Base-by-base conservation (phyloP, 2,113 vertebrate genomes). In the Upupa epops region DNA sequence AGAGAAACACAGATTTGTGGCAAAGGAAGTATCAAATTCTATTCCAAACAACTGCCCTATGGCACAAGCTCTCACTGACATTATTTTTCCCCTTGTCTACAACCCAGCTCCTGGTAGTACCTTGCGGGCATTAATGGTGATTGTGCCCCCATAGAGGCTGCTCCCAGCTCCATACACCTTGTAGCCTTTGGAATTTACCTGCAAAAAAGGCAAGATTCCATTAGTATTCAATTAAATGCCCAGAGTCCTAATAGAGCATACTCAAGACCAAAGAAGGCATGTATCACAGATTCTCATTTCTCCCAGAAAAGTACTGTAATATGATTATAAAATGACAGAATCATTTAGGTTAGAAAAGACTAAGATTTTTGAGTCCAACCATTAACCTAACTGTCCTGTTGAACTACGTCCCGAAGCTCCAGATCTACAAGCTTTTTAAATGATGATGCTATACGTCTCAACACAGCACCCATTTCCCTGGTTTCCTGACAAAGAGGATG, bases 131-230 rank as follows among this genome's bases (percentile, higher is more conserved):
- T 99, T 99, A 91, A 99, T 99, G 9, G 99, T 99, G 94, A 99
- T 99, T 17, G 99, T 99, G 72, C 99, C 99, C 10, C 99, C 99
- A 48, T 98, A 98, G 12, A 99, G 98, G 78, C 98, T 99, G 96
- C 99, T 99, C 71, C 99, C 99, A 25, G 99, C 99, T 8, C 99
- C 99, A 69, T 99, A 99, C 6, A 99, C 99, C 73, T 99, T 99
- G 82, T 99, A 99, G 51, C 99, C 99, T 98, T 99, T 99, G 15
- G 99, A 99, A 97, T 99, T 99, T 24, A 99, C 98, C 99, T 99
- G 92, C 3, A 89, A 65, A 91, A 54, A 87, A 68, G 7, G 78
- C 25, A 88, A 77, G 48, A 48, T 80, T 85, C 82, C 34, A 54
- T 76, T n/a, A 85, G 37, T 34, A 58, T 3, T 2, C 26, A 69